Conservation (phyloP, 2,888 invertebrate genomes). For the Drosophila formosana region DNA sequence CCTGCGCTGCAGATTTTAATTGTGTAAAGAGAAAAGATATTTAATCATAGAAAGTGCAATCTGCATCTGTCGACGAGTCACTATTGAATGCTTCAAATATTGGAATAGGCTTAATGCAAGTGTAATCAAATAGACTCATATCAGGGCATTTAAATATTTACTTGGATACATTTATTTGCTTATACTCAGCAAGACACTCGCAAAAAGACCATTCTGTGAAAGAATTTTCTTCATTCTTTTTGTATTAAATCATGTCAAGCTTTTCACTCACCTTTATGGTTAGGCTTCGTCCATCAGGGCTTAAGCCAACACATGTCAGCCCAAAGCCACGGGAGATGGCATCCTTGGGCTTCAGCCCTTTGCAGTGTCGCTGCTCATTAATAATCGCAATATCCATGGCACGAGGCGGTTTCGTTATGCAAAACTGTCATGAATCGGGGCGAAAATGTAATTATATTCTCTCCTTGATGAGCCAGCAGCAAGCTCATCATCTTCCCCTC, state of each 20-base stretch:
- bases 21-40: neutral
- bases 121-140: neutral
- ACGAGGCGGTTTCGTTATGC: slow-evolving; percentile 64
- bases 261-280: slow-evolving; percentile 12
- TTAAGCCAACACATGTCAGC: slow-evolving; percentile 20
- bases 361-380: slow-evolving; percentile 66
- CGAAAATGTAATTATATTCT: slow-evolving; percentile 77
- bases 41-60: no score
- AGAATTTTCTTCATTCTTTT: neutral
- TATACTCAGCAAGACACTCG: neutral
- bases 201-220: neutral
- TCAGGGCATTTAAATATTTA: neutral
- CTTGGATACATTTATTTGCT: neutral
- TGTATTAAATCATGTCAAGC: neutral
- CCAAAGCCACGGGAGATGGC: slow-evolving; percentile 23
- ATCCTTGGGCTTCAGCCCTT: slow-evolving; percentile 39
- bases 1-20: neutral
- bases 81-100: neutral
- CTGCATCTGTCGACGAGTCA: neutral
- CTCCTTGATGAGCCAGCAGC: slow-evolving; percentile 68
- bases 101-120: no score
- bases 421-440: slow-evolving; percentile 79
- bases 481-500: slow-evolving; percentile 39
- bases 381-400: slow-evolving; percentile 71
- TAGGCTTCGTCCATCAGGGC: slow-evolving; percentile 16